These are phyloP conservation scores for Acanthurus lineatus DNA, from an alignment of 2,797 vertebrate genomes.

Conservation along the genomic window DNA sequence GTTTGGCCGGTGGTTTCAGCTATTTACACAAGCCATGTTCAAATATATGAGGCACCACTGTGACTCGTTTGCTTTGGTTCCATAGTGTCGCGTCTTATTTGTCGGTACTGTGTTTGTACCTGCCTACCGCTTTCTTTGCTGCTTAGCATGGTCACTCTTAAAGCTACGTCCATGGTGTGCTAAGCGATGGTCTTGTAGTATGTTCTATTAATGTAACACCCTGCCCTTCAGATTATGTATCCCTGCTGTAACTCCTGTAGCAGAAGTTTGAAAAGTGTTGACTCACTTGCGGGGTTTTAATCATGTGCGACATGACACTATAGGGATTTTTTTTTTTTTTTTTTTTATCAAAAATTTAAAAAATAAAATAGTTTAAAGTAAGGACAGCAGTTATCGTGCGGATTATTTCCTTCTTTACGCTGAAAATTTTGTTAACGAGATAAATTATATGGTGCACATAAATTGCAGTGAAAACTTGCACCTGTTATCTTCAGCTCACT, in stretches of 20 bases:
- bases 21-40: too few species aligned
- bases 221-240: neutral
- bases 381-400: neutral
- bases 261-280: neutral
- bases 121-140: neutral
- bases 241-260: constrained; percentile 1
- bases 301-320: neutral
- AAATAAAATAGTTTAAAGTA: neutral
- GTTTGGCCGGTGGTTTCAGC: constrained; percentile 3
- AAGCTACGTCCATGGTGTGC: neutral
- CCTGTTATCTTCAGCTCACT: neutral
- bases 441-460: neutral
- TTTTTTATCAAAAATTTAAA: too few species aligned
- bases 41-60: neutral
- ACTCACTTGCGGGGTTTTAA: neutral
- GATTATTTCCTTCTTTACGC: neutral
- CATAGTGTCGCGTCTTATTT: neutral
- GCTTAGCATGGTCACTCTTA: constrained; percentile 5
- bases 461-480: neutral
- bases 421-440: neutral
- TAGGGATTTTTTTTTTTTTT: too few species aligned
- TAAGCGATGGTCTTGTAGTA: neutral
- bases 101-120: neutral
- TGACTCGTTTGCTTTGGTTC: too few species aligned
- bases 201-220: neutral